phyloP scores from a whole-genome alignment of 2,797 vertebrate genomes.

The Poliocrania exsul region DNA sequence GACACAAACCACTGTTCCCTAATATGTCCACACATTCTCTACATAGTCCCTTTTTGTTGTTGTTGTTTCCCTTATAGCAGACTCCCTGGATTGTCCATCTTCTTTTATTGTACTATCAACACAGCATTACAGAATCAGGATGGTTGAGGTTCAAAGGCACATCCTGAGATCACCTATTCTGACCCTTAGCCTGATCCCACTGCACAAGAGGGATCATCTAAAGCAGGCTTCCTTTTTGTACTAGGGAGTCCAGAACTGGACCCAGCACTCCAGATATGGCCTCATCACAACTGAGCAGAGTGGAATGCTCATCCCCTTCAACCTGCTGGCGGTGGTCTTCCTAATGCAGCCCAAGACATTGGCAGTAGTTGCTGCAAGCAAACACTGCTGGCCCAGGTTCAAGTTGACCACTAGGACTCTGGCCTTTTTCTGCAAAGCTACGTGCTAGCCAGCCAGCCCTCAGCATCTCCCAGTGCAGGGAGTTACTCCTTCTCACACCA shows the following conservation, averaged over 20 bases:
- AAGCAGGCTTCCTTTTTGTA: neutral
- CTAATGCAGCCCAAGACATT: neutral
- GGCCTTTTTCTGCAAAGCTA: neutral
- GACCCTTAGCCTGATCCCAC: fast-evolving
- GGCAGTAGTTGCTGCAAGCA: neutral
- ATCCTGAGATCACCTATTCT: neutral
- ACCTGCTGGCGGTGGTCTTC: neutral
- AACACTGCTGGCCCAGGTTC: neutral
- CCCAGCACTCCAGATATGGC: too few species aligned
- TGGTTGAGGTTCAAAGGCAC: neutral
- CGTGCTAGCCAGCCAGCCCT: neutral
- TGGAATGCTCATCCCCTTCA: neutral
- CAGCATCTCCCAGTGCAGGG: neutral
- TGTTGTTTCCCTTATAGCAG: neutral
- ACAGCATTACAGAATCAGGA: neutral
- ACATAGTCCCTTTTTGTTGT: fast-evolving
- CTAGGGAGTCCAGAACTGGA: neutral
- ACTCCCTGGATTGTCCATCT: neutral
- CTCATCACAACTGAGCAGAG: neutral
- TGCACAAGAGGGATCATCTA: neutral
- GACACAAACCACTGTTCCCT: neutral
- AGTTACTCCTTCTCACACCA: neutral
- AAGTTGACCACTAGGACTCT: neutral
- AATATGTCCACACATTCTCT: neutral
- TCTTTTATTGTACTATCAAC: neutral